phyloP scores from a whole-genome alignment of 1,140 invertebrate species.

The Bicyclus anynana region DNA sequence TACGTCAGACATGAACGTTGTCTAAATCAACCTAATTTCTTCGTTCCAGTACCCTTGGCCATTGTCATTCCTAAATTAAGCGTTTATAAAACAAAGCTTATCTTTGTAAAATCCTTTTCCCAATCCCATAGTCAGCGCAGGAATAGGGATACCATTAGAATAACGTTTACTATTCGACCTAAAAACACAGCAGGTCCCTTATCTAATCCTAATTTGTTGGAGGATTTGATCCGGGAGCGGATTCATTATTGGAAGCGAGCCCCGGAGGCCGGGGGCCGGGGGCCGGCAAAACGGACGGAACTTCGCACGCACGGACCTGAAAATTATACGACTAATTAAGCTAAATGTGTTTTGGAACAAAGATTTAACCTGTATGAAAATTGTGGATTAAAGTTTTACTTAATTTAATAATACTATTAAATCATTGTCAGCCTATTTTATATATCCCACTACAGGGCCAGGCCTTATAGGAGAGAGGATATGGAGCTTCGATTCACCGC shows the following conservation, averaged over 20 bases:
- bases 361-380: background rate
- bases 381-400: too few relatives aligned
- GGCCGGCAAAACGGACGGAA: conserved; percentile 13
- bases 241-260: conserved; percentile 45
- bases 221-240: conserved; percentile 45
- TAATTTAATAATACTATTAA: too few relatives aligned
- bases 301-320: conserved; percentile 12
- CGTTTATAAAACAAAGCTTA: too few relatives aligned
- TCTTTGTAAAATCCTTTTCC: background rate
- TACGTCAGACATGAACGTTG: too few relatives aligned
- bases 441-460: too few relatives aligned
- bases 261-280: conserved; percentile 19
- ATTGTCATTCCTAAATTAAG: too few relatives aligned
- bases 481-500: too few relatives aligned
- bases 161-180: conserved; percentile 46
- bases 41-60: too few relatives aligned
- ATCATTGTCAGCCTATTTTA: too few relatives aligned
- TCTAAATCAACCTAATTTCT: too few relatives aligned
- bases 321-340: conserved; percentile 18
- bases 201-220: conserved; percentile 61
- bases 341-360: background rate
- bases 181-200: conserved; percentile 47
- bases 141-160: conserved; percentile 38
- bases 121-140: background rate
- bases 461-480: too few relatives aligned